Percentiles rank a stretch among this genome's conserved stretches.
These are phyloP conservation scores for Morelia viridis DNA, from an alignment of 2,797 vertebrate species.

Conservation along the genomic window DNA sequence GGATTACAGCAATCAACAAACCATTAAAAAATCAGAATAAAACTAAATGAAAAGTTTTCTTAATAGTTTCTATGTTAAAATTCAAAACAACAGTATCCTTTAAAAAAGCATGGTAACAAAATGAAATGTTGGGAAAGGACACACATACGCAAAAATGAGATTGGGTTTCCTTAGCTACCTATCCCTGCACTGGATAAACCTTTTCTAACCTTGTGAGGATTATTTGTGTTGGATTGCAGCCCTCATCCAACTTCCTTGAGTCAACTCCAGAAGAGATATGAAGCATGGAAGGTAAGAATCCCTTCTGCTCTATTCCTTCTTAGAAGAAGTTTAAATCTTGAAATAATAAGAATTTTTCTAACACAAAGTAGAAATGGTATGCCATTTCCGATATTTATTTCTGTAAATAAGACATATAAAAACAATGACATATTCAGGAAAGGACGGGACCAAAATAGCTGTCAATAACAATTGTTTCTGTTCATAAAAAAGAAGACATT, in stretches of 20 bases:
- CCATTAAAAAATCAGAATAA: background rate
- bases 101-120: background rate
- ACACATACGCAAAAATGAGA: background rate
- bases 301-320: background rate
- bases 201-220: background rate
- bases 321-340: background rate
- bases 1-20: background rate
- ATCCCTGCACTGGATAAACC: background rate
- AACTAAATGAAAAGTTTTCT: background rate
- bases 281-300: background rate
- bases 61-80: background rate
- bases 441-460: background rate
- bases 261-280: background rate
- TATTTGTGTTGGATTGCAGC: background rate
- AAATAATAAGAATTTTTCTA: background rate
- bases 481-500: background rate
- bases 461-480: background rate
- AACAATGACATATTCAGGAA: background rate
- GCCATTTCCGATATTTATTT: conserved; percentile 20
- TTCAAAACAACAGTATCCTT: background rate
- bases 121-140: background rate
- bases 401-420: background rate
- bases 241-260: background rate
- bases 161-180: too few relatives aligned
- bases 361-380: background rate